Base-by-base conservation (phyloP, 2,113 vertebrate species). In the Periophthalmodon schlosseri region DNA sequence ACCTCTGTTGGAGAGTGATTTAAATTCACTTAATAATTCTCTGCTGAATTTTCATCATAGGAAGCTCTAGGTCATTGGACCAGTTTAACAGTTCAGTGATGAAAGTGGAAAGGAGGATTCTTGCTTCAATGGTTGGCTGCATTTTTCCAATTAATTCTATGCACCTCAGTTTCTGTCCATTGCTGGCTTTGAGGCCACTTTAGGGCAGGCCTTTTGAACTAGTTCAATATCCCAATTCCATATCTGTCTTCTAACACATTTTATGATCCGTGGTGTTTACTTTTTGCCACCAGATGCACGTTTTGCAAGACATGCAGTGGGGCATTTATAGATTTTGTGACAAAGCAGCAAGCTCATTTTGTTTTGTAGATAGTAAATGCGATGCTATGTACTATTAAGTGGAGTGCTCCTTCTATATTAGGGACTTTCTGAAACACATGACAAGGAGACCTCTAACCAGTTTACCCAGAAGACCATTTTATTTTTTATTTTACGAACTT, bases 101-200 rank as follows among this genome's bases (percentile, higher is more conserved):
- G 66, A 23, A 49, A 0, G 58, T 79, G 80, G 16, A 63, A 49
- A 58, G 47, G 66, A 39, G 56, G 33, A 34, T 68, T 80, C 77
- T 78, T 79, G 69, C 36, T 70, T 13, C 21, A 57, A 76, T 39
- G 21, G 15, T 49, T 65, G 47, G 50, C 83, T 69, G 28, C 9
- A 63, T 73, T 87, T 79, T 80, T 69, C 68, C 67, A 75, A 74
- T 86, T 69, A 58, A 69, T 76, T 74, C 74, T 39, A 76, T 61
- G 23, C 56, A 75, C 79, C 72, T 84, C 12, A 61, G 61, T 69
- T 71, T 79, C 36, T 73, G 28, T 28, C 61, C 61, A 20, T 14
- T 63, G 28, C 12, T 23, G 54, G 7, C 39, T 23, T 5, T 28
- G 23, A 33, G 24, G 28, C 61, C 61, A 20, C 61, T 64, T 23